Evolutionary conservation across 2,888 invertebrate genomes (phyloP).

Genomic region (Alentia gelatinosa): DNA sequence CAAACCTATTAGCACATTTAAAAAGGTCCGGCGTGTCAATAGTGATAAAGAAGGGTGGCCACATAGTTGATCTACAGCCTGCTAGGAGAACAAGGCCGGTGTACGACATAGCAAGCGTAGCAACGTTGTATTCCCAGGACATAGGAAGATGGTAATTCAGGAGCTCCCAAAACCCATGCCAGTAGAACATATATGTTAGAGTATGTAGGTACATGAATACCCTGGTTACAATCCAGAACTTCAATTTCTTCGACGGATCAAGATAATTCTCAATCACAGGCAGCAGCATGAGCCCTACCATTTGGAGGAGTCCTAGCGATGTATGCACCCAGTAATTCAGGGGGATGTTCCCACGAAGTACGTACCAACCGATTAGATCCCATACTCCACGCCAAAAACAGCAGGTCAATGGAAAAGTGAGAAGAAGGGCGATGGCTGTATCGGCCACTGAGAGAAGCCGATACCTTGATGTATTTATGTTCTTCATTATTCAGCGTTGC

Average conservation of each 20-base stretch:
- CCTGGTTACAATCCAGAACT: not conserved
- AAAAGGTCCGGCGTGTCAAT: constrained; percentile 16
- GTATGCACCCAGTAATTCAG: not conserved
- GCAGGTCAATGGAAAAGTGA: constrained; percentile 7
- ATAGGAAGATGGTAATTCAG: not conserved
- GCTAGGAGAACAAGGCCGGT: not conserved
- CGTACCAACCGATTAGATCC: constrained; percentile 31
- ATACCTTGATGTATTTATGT: not conserved
- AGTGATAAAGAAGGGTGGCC: constrained; percentile 41
- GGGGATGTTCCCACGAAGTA: not conserved
- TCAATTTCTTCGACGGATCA: not conserved
- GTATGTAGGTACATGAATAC: constrained; percentile 13
- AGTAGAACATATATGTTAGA: constrained; percentile 13
- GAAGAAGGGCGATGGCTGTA: not conserved
- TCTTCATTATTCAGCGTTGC: too few species aligned
- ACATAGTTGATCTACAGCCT: not conserved
- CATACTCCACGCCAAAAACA: constrained; percentile 10
- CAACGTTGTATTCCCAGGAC: not conserved
- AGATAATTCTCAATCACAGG: not conserved
- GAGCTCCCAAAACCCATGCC: constrained; percentile 19
- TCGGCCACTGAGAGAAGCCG: not conserved
- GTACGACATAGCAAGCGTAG: not conserved
- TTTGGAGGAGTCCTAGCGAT: not conserved
- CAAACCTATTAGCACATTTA: not conserved
- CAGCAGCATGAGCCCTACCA: not conserved